Evolutionary conservation across 1,140 invertebrate species (phyloP).

Genomic region (Caenorhabditis remanei): DNA sequence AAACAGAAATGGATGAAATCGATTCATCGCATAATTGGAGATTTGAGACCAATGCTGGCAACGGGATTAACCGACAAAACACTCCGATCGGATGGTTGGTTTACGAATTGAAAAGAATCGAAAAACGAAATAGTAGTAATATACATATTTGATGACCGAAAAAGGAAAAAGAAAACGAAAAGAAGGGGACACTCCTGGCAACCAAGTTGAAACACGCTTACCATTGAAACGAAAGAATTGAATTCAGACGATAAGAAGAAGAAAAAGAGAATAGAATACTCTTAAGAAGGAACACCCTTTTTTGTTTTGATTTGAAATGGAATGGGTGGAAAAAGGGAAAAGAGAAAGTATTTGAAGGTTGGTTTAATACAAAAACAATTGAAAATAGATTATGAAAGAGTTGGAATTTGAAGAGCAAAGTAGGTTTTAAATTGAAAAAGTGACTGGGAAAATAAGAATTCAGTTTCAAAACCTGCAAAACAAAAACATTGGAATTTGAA

Average conservation of each 20-base stretch:
- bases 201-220: not conserved
- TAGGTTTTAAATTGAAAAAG: not conserved
- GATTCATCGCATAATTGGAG: slow-evolving; percentile 38
- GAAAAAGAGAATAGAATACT: not conserved
- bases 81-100: not conserved
- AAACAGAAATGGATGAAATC: slow-evolving; percentile 6
- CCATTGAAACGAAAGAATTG: not conserved
- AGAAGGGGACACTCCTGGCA: slow-evolving; percentile 5
- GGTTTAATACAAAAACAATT: slow-evolving; percentile 9
- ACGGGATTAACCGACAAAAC: slow-evolving; percentile 35
- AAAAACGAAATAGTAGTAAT: slow-evolving; percentile 47
- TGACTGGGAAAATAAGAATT: no score
- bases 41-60: not conserved
- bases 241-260: not conserved
- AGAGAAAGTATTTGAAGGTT: not conserved
- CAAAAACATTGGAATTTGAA: no score
- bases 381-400: slow-evolving; percentile 3
- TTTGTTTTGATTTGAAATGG: slow-evolving; percentile 3
- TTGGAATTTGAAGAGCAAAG: not conserved
- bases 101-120: slow-evolving; percentile 22
- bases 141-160: slow-evolving; percentile 27
- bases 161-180: not conserved
- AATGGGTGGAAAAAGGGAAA: not conserved
- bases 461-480: no score
- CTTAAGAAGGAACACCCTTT: not conserved